Percentiles rank a stretch among this genome's conserved stretches.
phyloP scores from a whole-genome alignment of 2,888 invertebrate genomes.

The Tethea ocularis region DNA sequence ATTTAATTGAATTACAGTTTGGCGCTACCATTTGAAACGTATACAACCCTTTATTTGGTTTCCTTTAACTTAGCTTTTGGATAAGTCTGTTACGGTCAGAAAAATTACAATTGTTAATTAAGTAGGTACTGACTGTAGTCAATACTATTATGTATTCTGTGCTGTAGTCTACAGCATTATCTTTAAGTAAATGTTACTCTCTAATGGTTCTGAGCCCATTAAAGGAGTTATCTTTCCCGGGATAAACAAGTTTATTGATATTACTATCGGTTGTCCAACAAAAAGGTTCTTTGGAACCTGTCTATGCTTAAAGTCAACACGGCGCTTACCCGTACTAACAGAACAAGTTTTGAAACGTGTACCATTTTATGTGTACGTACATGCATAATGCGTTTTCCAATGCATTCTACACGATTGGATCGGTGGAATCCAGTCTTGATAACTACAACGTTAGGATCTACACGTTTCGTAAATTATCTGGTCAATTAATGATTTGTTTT shows the following conservation, averaged over 20 bases:
- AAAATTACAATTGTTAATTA: constrained; percentile 22
- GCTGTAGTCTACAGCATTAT: neutral
- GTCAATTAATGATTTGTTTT: constrained; percentile 34
- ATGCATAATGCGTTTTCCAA: constrained; percentile 58
- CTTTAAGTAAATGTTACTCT: constrained; percentile 28
- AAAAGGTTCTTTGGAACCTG: constrained; percentile 60
- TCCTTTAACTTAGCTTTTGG: constrained; percentile 48
- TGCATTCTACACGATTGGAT: constrained; percentile 60
- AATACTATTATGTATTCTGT: neutral
- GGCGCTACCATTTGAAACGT: constrained; percentile 39
- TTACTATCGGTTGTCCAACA: constrained; percentile 53
- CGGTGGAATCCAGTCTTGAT: constrained; percentile 53
- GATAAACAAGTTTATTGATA: constrained; percentile 68
- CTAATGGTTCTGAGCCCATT: constrained; percentile 47
- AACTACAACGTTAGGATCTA: constrained; percentile 15
- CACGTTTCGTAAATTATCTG: constrained; percentile 38
- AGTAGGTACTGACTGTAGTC: neutral
- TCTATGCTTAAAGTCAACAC: constrained; percentile 60
- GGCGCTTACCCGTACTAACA: constrained; percentile 49
- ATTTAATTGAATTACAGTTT: constrained; percentile 54
- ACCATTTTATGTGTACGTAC: constrained; percentile 50
- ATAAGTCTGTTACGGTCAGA: constrained; percentile 36
- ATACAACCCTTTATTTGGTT: constrained; percentile 45
- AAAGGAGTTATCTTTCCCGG: constrained; percentile 60
- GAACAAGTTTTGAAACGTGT: constrained; percentile 59